Conservation (phyloP, 2,113 vertebrate species). For the Oreochromis aureus region DNA sequence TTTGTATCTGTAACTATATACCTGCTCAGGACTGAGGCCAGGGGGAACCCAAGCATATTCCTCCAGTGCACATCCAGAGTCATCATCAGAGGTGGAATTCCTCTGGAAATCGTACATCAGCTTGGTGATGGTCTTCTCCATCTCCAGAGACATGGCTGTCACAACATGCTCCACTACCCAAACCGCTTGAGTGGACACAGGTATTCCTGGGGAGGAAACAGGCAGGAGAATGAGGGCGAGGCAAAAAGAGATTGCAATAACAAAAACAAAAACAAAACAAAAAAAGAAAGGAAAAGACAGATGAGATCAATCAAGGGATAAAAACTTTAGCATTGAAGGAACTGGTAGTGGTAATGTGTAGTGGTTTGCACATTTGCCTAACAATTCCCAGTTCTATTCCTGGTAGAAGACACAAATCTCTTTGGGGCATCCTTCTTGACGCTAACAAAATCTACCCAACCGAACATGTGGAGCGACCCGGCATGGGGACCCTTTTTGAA, state of each 20-base stretch:
- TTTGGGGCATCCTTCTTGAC: not conserved
- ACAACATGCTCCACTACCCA: slow-evolving; percentile 85
- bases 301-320: not conserved
- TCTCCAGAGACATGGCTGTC: slow-evolving; percentile 94
- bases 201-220: slow-evolving; percentile 75
- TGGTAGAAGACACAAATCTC: not conserved
- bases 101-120: slow-evolving; percentile 99
- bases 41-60: slow-evolving; percentile 96
- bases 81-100: slow-evolving; percentile 95
- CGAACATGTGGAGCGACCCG: not conserved
- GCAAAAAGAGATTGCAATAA: not conserved
- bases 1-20: slow-evolving; percentile 38
- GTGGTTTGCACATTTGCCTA: not conserved
- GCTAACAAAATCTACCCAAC: not conserved
- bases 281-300: not conserved
- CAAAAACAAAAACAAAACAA: not conserved
- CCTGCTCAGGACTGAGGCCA: slow-evolving; percentile 94
- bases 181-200: slow-evolving; percentile 81
- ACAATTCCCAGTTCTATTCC: not conserved
- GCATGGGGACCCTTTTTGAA: not conserved
- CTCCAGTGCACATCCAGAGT: slow-evolving; percentile 94
- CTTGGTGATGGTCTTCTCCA: slow-evolving; percentile 98
- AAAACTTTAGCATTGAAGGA: not conserved
- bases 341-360: not conserved
- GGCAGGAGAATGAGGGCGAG: not conserved